Evolutionary conservation across 2,113 vertebrate species (phyloP), one percentile per base, ranked within the genome.

Genomic region (Trogon melanurus): DNA sequence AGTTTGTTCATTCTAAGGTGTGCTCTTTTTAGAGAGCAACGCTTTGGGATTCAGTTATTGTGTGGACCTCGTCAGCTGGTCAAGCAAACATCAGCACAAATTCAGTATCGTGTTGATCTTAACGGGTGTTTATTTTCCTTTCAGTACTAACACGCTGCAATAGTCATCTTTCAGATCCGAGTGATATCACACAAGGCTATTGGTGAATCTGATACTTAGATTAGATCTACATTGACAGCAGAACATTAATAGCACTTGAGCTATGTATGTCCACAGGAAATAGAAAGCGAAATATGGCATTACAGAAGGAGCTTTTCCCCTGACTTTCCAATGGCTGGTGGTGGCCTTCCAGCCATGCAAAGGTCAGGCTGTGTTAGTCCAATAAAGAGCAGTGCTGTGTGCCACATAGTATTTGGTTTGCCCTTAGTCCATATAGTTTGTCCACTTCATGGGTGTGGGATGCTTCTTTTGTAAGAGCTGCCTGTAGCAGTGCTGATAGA

Each of bases 41-140:
- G 1, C 45, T 81, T 91, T 76, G 25, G n/a, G 54, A 44, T 75
- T 85, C 50, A 15, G 30, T 76, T 94, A 30, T 21, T 30, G 21
- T 75, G 50, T 81, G 21, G 50, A 58, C 66, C 15, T 82, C 72
- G 50, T 69, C 45, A 53, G 65, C 30, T 91, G 73, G 11, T 89
- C 57, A 50, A 70, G 58, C 54, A 85, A 64, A 72, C 61, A 6
- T 91, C 73, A 81, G 73, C 57, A 69, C 48, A 91, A 87, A 79
- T 84, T 87, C n/a, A 25, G 84, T 82, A 60, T 86, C 4, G 0
- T 44, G n/a, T 88, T 18, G 2, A 36, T 86, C 56, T 79, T 86
- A 67, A 67, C n/a, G 57, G 41, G 13, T 80, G 32, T 71, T 95
- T 78, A 21, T 86, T 95, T 95, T 81, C 65, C 53, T 23, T 89